Conservation (phyloP, 2,888 invertebrate species). For the Tenthredo amoena region DNA sequence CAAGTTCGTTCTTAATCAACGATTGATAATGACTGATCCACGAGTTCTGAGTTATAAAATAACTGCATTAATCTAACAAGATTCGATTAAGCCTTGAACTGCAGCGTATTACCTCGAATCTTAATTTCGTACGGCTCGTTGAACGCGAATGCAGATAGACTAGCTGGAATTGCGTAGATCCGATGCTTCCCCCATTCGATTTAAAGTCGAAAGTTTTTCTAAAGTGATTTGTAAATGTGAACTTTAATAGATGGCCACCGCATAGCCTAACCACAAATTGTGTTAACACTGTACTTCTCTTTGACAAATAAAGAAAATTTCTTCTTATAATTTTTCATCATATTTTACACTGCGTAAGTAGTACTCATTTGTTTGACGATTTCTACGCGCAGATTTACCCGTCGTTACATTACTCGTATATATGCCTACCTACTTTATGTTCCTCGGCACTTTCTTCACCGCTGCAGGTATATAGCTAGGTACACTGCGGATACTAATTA, state of each 20-base stretch:
- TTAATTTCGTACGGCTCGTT: background rate
- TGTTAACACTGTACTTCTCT: background rate
- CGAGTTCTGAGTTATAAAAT: background rate
- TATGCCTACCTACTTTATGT: background rate
- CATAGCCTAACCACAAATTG: conserved; percentile 6
- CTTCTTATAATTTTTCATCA: background rate
- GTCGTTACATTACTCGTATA: background rate
- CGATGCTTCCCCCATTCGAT: background rate
- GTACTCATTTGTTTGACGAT: conserved; percentile 34
- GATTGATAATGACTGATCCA: background rate
- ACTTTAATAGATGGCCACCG: background rate
- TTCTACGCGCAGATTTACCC: conserved; percentile 20
- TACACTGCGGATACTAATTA: conserved; percentile 22
- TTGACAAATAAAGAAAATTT: background rate
- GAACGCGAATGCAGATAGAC: background rate
- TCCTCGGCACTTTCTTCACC: conserved; percentile 29
- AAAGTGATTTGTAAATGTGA: background rate
- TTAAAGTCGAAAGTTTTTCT: background rate
- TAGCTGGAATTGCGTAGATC: background rate
- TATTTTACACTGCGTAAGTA: background rate
- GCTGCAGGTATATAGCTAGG: background rate
- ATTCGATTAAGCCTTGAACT: background rate
- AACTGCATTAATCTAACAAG: background rate
- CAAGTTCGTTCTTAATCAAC: background rate
- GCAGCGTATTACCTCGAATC: background rate